These are phyloP conservation scores for Mormyrus hasselquistii DNA, from an alignment of 2,797 vertebrate species.

Conservation along the genomic window DNA sequence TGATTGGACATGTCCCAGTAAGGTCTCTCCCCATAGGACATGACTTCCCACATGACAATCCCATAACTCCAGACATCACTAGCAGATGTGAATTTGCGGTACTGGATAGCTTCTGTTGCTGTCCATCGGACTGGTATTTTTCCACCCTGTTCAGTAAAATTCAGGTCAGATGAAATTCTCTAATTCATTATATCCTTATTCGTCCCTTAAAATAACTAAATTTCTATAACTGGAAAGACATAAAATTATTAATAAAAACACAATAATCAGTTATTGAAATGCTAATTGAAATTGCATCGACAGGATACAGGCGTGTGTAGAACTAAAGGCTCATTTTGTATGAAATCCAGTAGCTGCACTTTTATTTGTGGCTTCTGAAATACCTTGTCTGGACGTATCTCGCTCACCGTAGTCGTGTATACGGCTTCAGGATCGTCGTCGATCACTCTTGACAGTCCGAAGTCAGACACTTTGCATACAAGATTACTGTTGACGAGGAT, in stretches of 20 bases:
- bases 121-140: constrained; percentile 98
- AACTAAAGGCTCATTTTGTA: constrained; percentile 1
- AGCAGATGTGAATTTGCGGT: constrained; percentile 95
- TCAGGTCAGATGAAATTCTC: constrained; percentile 50
- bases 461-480: constrained; percentile 99
- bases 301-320: constrained; percentile 14
- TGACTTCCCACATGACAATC: constrained; percentile 99
- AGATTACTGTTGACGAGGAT: constrained; percentile 99
- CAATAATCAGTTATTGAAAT: neutral
- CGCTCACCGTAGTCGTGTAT: constrained; percentile 95
- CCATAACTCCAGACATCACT: constrained; percentile 98
- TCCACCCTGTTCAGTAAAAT: constrained; percentile 73
- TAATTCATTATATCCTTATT: constrained; percentile 48
- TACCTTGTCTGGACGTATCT: constrained; percentile 34
- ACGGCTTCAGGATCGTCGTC: constrained; percentile 97
- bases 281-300: constrained; percentile 13
- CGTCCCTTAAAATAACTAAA: constrained; percentile 43
- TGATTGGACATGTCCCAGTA: constrained; percentile 99
- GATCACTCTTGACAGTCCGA: constrained; percentile 93
- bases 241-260: neutral
- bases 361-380: constrained; percentile 43
- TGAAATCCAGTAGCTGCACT: constrained; percentile 32
- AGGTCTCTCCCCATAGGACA: constrained; percentile 95
- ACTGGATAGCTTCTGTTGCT: constrained; percentile 94
- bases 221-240: constrained; percentile 33